Evolutionary conservation across 2,797 vertebrate genomes (phyloP).

Genomic region (Sebastes flavidus): DNA sequence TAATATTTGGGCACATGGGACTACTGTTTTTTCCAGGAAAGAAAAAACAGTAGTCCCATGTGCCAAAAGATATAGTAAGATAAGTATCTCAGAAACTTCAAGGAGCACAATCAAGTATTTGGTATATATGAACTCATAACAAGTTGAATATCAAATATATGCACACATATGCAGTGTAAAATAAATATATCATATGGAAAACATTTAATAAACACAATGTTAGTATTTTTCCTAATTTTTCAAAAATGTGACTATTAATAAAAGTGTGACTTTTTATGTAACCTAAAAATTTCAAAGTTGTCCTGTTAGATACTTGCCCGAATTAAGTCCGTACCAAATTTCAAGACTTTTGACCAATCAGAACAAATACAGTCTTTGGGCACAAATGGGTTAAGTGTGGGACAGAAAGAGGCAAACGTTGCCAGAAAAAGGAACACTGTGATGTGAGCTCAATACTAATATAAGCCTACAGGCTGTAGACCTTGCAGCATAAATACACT

Average conservation of each 20-base stretch:
- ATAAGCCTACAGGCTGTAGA: slow-evolving; percentile 59
- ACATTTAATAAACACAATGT: neutral
- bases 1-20: neutral
- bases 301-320: neutral
- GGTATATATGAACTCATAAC: neutral
- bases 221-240: neutral
- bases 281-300: neutral
- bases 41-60: neutral
- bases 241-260: neutral
- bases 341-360: neutral
- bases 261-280: neutral
- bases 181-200: neutral
- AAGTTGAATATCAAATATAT: neutral
- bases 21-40: neutral
- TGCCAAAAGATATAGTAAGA: neutral
- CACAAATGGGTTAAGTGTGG: slow-evolving; percentile 24
- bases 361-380: neutral
- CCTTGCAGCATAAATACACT: slow-evolving; percentile 79
- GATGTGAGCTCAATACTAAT: slow-evolving; percentile 54
- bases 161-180: neutral
- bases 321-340: neutral
- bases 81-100: neutral
- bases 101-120: neutral
- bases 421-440: slow-evolving; percentile 52
- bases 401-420: slow-evolving; percentile 56